Conservation (phyloP, 2,113 vertebrate species). For the Spea multiplicata region DNA sequence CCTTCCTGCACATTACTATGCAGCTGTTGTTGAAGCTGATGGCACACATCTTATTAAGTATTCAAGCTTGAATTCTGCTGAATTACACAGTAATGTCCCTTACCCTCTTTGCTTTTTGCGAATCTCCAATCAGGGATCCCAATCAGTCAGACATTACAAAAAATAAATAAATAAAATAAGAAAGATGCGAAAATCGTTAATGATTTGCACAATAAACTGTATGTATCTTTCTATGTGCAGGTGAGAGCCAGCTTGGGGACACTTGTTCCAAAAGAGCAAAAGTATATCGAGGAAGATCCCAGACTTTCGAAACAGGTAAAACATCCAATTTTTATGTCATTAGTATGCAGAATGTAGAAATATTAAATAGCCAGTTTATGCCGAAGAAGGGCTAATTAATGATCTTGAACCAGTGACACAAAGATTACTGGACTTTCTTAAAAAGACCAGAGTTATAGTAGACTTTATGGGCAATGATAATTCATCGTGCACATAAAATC, state of each 20-base stretch:
- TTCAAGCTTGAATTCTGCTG: conserved; percentile 50
- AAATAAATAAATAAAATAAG: conserved; percentile 48
- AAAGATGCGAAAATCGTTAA: conserved; percentile 30
- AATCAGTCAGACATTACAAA: conserved; percentile 51
- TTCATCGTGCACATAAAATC: too few species aligned
- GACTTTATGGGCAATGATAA: too few species aligned
- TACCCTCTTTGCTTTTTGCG: conserved; percentile 48
- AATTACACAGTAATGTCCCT: conserved; percentile 50
- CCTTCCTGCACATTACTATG: conserved; percentile 58
- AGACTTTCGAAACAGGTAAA: conserved; percentile 98
- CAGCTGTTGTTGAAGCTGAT: conserved; percentile 42
- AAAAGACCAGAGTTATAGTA: too few species aligned
- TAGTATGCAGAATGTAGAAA: too few species aligned
- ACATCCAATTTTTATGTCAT: too few species aligned
- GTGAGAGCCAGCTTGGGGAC: conserved; percentile 95
- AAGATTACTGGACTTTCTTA: too few species aligned
- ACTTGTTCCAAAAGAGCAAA: conserved; percentile 92
- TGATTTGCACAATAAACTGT: conserved; percentile 51
- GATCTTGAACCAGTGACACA: too few species aligned
- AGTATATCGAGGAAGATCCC: conserved; percentile 97
- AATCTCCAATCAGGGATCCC: conserved; percentile 58
- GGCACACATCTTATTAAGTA: conserved; percentile 49
- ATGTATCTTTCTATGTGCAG: conserved; percentile 66
- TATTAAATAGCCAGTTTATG: too few species aligned
- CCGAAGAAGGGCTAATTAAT: too few species aligned